Base-by-base conservation (phyloP, 2,113 vertebrate genomes). In the Aegithalos caudatus region DNA sequence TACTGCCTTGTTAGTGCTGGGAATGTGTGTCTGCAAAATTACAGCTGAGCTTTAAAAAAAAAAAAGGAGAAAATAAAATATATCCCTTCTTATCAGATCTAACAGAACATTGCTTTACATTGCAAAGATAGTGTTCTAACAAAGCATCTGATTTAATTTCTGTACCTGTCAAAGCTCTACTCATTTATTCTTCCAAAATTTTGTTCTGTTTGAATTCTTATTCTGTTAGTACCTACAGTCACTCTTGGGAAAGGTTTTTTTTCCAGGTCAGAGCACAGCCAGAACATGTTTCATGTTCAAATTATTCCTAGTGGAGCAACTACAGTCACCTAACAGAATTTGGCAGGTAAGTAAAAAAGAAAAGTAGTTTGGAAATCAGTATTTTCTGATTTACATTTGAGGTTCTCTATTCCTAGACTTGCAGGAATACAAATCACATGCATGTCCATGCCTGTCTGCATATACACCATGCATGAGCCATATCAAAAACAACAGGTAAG, bases 51-150 rank as follows among this genome's bases (percentile, higher is more conserved):
- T 86, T 53, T 2, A 33, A 22, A 29, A 9, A 35, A 37, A 7
- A 47, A 19, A 20, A 5, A 14, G 6, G 2, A 1, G 0, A 1
- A 10, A 29, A n/a, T 11, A 37, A 22, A 22, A 16, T 0, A 23
- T 20, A 9, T 5, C 11, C 5, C 11, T 71, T 56, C 13, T 23
- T 40, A 22, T 28, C 24, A 51, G 58, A 66, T 27, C 56, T 56
- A 86, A n/a, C 16, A 54, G 65, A 64, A 11, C 38, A 28, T 31
- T 76, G 80, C 47, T 89, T 72, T 53, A 73, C 29, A 64, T 2
- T 6, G 12, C 10, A 37, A 74, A 81, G 57, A n/a, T 1, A 12
- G 62, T n/a, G 50, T 17, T 65, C 42, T 38, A 81, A 58, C 53
- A 44, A 48, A 84, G 14, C 9, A 61, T 2, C 65, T 90, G 24